Percentiles rank a stretch among this genome's conserved stretches.
phyloP scores from a whole-genome alignment of 1,140 invertebrate genomes.

The Trichoplusia ni region DNA sequence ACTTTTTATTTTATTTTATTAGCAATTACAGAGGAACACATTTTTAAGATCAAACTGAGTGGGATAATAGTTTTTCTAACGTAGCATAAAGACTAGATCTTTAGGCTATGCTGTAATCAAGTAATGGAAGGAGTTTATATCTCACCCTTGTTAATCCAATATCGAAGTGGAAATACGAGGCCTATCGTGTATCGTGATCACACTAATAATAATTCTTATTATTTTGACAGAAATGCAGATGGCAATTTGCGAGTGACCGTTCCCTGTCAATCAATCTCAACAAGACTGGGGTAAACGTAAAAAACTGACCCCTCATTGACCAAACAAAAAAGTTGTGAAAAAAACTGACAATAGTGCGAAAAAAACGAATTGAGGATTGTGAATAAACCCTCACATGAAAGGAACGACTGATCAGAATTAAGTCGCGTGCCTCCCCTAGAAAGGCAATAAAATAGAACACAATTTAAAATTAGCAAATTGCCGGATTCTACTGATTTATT shows the following conservation, averaged over 20 bases:
- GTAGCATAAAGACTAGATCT: too few relatives aligned
- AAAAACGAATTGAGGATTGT: conserved; percentile 56
- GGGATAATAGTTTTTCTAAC: too few relatives aligned
- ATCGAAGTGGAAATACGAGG: neutral
- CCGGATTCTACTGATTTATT: conserved; percentile 32
- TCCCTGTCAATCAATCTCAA: conserved; percentile 75
- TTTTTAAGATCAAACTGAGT: too few relatives aligned
- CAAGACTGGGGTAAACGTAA: conserved; percentile 50
- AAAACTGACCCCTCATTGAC: conserved; percentile 79
- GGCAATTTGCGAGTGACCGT: conserved; percentile 70
- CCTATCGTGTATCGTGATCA: neutral
- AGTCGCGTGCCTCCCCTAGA: conserved; percentile 56
- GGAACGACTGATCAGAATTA: conserved; percentile 55
- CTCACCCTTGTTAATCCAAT: too few relatives aligned
- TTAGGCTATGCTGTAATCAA: too few relatives aligned
- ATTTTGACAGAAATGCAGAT: conserved; percentile 42
- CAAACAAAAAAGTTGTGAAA: conserved; percentile 58
- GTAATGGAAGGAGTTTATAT: too few relatives aligned
- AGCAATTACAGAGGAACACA: too few relatives aligned
- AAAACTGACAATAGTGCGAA: conserved; percentile 60
- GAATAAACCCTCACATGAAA: conserved; percentile 69
- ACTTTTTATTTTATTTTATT: too few relatives aligned
- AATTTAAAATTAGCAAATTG: conserved; percentile 39
- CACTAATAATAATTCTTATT: conserved; percentile 11
- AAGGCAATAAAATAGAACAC: conserved; percentile 39